Evolutionary conservation across 2,113 vertebrate species (phyloP).

Genomic region (Natator depressus): DNA sequence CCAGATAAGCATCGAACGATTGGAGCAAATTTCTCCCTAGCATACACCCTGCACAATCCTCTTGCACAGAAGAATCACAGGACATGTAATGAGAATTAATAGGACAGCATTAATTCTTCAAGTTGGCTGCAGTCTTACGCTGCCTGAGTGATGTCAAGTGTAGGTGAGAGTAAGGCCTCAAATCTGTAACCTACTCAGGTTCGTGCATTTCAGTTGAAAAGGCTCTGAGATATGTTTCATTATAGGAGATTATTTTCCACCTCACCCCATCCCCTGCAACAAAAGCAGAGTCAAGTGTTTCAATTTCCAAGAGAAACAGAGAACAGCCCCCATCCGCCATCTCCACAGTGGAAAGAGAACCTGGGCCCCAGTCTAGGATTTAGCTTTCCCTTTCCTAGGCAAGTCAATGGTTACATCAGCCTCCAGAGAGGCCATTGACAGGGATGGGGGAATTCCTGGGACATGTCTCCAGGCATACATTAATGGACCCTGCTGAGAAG

Average conservation of each 20-base stretch:
- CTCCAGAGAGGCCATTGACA: conserved; percentile 8
- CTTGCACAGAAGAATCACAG: not conserved
- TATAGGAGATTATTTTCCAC: not conserved
- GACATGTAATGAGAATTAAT: not conserved
- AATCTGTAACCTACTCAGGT: not conserved
- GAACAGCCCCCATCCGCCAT: conserved; percentile 30
- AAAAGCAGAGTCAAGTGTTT: conserved; percentile 36
- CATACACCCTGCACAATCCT: not conserved
- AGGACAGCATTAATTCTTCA: conserved; percentile 39
- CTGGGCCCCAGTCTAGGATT: accelerated
- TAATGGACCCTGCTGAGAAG: conserved; percentile 1
- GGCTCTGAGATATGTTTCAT: conserved; percentile 22
- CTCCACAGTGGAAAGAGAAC: conserved; percentile 47
- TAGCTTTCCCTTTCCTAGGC: conserved; percentile 16
- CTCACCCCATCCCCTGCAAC: not conserved
- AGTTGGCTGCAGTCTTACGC: conserved; percentile 6
- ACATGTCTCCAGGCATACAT: not conserved
- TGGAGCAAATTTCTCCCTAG: not conserved
- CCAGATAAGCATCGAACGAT: not conserved
- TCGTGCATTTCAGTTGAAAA: conserved; percentile 3
- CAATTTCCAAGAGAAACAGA: conserved; percentile 28
- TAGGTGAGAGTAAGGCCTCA: conserved; percentile 10
- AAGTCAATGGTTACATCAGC: not conserved
- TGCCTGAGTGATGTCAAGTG: conserved; percentile 46
- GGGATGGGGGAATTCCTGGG: conserved; percentile 36